Evolutionary conservation across 1,140 invertebrate genomes (phyloP).

Genomic region (Sarcophaga bullata): DNA sequence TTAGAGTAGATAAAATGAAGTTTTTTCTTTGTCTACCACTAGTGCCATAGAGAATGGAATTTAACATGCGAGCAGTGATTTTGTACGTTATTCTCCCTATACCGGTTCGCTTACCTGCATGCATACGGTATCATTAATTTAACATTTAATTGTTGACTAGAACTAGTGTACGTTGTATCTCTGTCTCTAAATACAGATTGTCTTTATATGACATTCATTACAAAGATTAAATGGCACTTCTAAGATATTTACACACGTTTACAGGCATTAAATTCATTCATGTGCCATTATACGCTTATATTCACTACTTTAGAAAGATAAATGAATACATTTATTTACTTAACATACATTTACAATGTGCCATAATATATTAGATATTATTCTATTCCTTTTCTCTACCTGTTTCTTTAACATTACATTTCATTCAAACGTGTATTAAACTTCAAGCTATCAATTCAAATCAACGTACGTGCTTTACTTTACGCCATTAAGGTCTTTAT

Average conservation of each 20-base stretch:
- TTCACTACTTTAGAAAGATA: too few species aligned
- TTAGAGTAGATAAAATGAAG: too few species aligned
- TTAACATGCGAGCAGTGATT: too few species aligned
- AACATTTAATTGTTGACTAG: too few species aligned
- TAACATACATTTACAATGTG: not conserved
- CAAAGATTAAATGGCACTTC: not conserved
- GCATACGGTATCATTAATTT: too few species aligned
- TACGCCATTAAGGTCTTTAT: slow-evolving; percentile 4
- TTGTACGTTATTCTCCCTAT: too few species aligned
- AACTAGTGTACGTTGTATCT: too few species aligned
- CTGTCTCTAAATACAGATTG: too few species aligned
- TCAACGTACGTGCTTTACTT: not conserved
- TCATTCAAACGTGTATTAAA: not conserved
- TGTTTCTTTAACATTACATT: not conserved
- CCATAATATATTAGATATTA: not conserved
- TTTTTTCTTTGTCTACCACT: too few species aligned
- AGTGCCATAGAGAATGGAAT: too few species aligned
- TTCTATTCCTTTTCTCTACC: too few species aligned
- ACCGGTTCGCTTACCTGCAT: too few species aligned
- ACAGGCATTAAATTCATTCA: slow-evolving; percentile 4
- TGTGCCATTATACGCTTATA: not conserved
- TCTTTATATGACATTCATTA: not conserved
- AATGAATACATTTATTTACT: not conserved
- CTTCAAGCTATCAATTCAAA: slow-evolving; percentile 3
- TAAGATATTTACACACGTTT: not conserved